phyloP scores from a whole-genome alignment of 2,797 vertebrate species.

The Scolopax rusticola region DNA sequence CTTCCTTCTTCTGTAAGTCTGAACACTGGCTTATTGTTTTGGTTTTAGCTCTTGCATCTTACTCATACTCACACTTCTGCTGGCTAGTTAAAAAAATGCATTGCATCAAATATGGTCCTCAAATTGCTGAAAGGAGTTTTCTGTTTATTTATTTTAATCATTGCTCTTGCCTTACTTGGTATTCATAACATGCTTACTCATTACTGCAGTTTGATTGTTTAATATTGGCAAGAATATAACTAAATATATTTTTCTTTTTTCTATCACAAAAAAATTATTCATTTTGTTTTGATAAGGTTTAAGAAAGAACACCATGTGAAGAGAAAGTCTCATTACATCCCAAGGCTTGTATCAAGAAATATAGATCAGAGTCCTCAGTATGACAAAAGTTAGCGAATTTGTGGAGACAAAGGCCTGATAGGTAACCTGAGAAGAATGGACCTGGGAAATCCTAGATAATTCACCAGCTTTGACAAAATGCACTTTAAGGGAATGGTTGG shows the following conservation, averaged over 20 bases:
- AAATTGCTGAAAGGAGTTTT: conserved; percentile 22
- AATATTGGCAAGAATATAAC: neutral
- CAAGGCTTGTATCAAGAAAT: neutral
- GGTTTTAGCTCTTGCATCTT: conserved; percentile 41
- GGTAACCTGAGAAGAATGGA: neutral
- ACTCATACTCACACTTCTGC: conserved; percentile 8
- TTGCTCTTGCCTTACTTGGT: neutral
- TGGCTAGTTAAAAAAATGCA: neutral
- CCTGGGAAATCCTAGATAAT: neutral
- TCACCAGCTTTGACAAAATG: neutral
- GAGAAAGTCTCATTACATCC: neutral
- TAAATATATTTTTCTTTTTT: neutral
- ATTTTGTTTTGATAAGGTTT: conserved; percentile 16
- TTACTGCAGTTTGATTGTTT: conserved; percentile 26
- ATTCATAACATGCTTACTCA: conserved; percentile 6
- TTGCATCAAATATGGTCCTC: conserved; percentile 15
- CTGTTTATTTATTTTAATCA: conserved; percentile 29
- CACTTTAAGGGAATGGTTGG: neutral
- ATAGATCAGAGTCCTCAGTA: neutral
- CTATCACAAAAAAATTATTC: neutral
- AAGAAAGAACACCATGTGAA: neutral
- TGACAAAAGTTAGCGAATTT: neutral
- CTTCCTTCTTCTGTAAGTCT: conserved; percentile 54
- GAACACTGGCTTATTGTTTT: conserved; percentile 48
- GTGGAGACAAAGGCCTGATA: neutral